Evolutionary conservation across 2,113 vertebrate genomes (phyloP).

Genomic region (Proterorhinus semilunaris): DNA sequence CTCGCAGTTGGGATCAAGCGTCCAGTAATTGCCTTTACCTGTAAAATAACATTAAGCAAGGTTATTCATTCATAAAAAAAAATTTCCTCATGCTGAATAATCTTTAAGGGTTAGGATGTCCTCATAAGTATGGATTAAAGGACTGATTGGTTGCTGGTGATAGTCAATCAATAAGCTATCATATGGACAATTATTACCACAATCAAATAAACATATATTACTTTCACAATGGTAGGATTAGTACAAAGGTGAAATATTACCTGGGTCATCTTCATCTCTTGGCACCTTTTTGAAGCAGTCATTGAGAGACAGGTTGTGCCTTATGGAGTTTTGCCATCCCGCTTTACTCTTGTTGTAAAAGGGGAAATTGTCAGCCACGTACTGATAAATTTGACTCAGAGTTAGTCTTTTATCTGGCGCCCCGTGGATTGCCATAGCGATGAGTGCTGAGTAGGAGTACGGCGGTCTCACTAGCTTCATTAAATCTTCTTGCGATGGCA

Average conservation of each 20-base stretch:
- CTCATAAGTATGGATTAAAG: too few species aligned
- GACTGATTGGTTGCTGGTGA: background rate
- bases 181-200: too few species aligned
- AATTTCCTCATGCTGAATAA: too few species aligned
- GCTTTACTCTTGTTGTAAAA: conserved; percentile 99
- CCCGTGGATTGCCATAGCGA: conserved; percentile 98
- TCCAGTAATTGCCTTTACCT: conserved; percentile 99
- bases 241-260: conserved; percentile 65
- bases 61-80: background rate
- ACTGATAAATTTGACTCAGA: conserved; percentile 98
- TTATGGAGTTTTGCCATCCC: conserved; percentile 95
- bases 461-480: conserved; percentile 97
- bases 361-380: conserved; percentile 97
- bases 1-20: conserved; percentile 97
- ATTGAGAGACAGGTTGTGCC: conserved; percentile 92
- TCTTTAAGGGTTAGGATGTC: too few species aligned
- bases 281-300: conserved; percentile 99
- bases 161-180: too few species aligned
- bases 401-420: conserved; percentile 92
- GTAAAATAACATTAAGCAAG: conserved; percentile 14
- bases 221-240: too few species aligned
- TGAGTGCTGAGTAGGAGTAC: conserved; percentile 97
- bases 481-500: conserved; percentile 95
- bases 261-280: conserved; percentile 95
- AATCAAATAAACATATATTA: too few species aligned